Evolutionary conservation across 2,113 vertebrate genomes (phyloP), one percentile per base, ranked within the genome.

Genomic region (Heterotis niloticus): DNA sequence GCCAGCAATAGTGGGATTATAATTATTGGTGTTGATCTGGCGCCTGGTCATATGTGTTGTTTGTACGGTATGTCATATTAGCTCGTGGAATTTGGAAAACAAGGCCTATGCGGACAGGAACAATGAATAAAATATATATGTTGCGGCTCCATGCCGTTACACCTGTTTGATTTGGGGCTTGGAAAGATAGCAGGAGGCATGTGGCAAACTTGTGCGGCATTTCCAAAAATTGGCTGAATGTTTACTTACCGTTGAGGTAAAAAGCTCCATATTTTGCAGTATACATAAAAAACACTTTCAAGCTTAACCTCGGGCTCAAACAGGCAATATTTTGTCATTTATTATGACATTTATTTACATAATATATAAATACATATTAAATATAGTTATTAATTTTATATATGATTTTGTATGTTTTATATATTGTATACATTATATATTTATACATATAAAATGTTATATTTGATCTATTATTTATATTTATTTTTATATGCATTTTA

Each of bases 261-360:
- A 51, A 70, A 26, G n/a, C 17, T 26, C 3, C 34, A 44, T 44
- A 7, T 44, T 44, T 44, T 44, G 34, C 34, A 34, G 67, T 17
- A 17, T 17, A 68, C 67, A 69, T 69, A 69, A 34, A 69, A 29
- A 69, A 68, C 66, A 68, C 34, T 68, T 29, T 29, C 17, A 34
- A 34, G 67, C 67, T 29, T 18, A 29, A 29, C 28, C 28, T 69
- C 44, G 44, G 44, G 44, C 28, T 69, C 67, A 34, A 69, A 69
- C 44, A n/a, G n/a, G n/a, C n/a, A n/a, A n/a, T n/a, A n/a, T n/a
- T n/a, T n/a, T n/a, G n/a, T n/a, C n/a, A n/a, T n/a, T n/a, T n/a
- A n/a, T n/a, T n/a, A n/a, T n/a, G n/a, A n/a, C n/a, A n/a, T n/a
- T n/a, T n/a, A n/a, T n/a, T n/a, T n/a, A n/a, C n/a, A n/a, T n/a